Conservation (phyloP, 2,888 invertebrate genomes). For the Oconnorella tubifera region DNA sequence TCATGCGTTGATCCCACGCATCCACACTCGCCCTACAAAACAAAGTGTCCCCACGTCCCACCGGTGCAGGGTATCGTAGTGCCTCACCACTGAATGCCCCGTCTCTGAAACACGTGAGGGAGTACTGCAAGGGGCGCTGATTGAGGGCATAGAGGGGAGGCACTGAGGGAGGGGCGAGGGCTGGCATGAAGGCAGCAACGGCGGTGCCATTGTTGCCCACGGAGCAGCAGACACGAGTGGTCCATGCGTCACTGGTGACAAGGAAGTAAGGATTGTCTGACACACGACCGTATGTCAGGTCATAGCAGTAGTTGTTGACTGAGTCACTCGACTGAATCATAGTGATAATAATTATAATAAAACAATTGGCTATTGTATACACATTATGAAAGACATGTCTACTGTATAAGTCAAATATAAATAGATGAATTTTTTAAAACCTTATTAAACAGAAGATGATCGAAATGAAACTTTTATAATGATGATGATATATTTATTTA, state of each 20-base stretch:
- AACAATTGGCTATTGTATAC: too few species aligned
- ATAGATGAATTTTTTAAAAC: too few species aligned
- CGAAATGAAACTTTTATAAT: too few species aligned
- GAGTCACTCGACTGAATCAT: background rate
- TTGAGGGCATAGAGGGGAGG: background rate
- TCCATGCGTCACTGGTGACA: slow-evolving; percentile 18
- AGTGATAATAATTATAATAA: background rate
- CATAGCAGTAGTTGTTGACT: slow-evolving; percentile 25
- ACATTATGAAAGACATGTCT: too few species aligned
- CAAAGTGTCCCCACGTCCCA: slow-evolving; percentile 19
- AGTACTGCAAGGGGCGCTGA: slow-evolving; percentile 9
- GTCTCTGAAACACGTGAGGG: slow-evolving; percentile 18
- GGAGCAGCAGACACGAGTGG: slow-evolving; percentile 19
- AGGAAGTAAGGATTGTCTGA: slow-evolving; percentile 7
- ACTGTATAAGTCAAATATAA: too few species aligned
- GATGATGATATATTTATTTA: too few species aligned
- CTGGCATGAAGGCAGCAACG: slow-evolving; percentile 4
- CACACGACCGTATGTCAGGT: slow-evolving; percentile 15
- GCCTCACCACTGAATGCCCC: slow-evolving; percentile 13
- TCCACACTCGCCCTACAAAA: slow-evolving; percentile 24
- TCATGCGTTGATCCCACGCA: slow-evolving; percentile 28
- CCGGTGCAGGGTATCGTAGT: slow-evolving; percentile 8
- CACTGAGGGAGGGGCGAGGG: background rate
- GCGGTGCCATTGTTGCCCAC: slow-evolving; percentile 22
- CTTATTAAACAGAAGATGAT: too few species aligned